Conservation (phyloP, 2,797 vertebrate genomes). For the Okamejei kenojei region DNA sequence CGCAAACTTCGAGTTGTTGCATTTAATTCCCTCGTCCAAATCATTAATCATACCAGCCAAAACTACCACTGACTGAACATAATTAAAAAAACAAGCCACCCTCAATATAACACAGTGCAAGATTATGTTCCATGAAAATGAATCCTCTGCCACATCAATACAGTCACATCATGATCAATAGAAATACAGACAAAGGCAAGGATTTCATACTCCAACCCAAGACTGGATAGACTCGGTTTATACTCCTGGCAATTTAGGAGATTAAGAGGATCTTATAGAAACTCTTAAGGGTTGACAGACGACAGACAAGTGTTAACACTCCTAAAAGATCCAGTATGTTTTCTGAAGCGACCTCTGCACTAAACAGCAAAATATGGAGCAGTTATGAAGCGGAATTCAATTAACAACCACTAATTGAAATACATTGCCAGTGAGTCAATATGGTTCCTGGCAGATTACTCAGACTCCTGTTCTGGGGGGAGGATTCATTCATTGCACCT, state of each 20-base stretch:
- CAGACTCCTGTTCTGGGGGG: not conserved
- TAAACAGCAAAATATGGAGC: not conserved
- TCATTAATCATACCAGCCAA: not conserved
- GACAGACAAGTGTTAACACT: not conserved
- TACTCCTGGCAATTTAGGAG: no score
- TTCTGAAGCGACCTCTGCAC: not conserved
- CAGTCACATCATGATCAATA: no score
- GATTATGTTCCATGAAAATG: not conserved
- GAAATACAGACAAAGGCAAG: not conserved
- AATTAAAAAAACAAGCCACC: not conserved
- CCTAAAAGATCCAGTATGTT: not conserved
- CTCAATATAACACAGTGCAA: not conserved
- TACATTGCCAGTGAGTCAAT: not conserved
- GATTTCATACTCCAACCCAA: not conserved
- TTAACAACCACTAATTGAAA: not conserved
- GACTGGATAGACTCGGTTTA: no score
- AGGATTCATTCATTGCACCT: not conserved
- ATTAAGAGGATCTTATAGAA: no score
- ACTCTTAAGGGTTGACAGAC: no score
- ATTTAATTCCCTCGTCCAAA: no score
- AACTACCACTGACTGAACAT: not conserved
- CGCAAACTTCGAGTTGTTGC: no score
- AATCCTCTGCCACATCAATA: not conserved
- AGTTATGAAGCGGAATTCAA: not conserved
- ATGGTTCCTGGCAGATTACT: not conserved